Evolutionary conservation across 2,888 invertebrate genomes (phyloP), one percentile per base, ranked within the genome.

Genomic region (Leptinotarsa tumamoca): DNA sequence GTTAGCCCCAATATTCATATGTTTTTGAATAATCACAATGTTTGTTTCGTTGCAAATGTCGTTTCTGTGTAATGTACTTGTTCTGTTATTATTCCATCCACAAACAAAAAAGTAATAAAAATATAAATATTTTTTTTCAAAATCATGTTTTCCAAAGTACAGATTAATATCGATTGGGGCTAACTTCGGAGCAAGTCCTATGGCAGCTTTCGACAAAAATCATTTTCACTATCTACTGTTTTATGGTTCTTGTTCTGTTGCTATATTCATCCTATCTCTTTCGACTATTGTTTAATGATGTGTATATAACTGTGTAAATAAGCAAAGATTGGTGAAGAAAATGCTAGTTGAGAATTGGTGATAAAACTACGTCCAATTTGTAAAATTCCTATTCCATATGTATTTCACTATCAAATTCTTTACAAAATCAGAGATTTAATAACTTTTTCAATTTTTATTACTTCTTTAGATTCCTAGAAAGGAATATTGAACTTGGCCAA

Each of bases 281-380:
- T 72, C 50, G 21, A 21, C 17, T 18, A 33, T 52, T 74, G 56
- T 72, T 75, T 50, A 77, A 72, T 77, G 74, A 68, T 67, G 72
- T 79, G 79, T 80, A 80, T 71, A 80, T 79, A 79, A 80, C 70
- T 67, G 73, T 80, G 80, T 80, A 80, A 73, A 80, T 80, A 80
- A 67, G 67, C 52, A 66, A 67, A 72, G 51, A 73, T 67, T 71
- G 66, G 67, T 58, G 63, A 10, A 61, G 56, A 14, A 68, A 54
- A 72, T 33, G 58, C 61, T 68, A 43, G 66, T 58, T 63, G 68
- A 72, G 49, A 18, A 50, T 17, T 72, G 67, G 72, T 72, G 56
- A 72, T 67, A 72, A 61, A 58, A 56, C 51, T 51, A 67, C 70
- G 70, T 76, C 75, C 75, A 74, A 73, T 73, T 73, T 72, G 70